A percentile compares a stretch with the other conserved stretches of the same genome.
phyloP scores from a whole-genome alignment of 2,888 invertebrate genomes.

The Ephialtes manifestator region DNA sequence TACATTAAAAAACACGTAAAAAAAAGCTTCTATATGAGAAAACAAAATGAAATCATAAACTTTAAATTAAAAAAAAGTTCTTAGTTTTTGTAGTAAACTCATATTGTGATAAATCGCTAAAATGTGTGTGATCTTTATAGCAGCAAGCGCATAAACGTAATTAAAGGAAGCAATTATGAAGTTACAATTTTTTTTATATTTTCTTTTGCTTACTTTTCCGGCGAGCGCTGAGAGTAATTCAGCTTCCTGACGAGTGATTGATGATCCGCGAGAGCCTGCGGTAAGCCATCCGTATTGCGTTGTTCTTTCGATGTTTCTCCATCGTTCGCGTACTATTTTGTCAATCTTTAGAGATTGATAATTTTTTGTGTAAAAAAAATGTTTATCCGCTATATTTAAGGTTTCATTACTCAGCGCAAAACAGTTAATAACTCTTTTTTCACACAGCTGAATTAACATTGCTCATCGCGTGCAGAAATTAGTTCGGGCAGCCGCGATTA shows the following conservation, averaged over 20 bases:
- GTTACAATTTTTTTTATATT: not conserved
- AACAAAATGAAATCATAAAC: not conserved
- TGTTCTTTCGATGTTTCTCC: slow-evolving; percentile 69
- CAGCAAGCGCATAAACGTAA: not conserved
- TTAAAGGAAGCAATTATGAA: not conserved
- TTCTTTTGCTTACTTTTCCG: slow-evolving; percentile 59
- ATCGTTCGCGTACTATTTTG: slow-evolving; percentile 70
- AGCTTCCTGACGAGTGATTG: slow-evolving; percentile 65
- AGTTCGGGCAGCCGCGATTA: no score
- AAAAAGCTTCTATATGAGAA: no score
- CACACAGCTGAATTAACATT: no score
- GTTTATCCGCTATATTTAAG: not conserved
- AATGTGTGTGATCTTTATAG: not conserved
- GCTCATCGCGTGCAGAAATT: no score
- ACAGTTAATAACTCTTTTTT: no score
- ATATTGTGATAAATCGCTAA: not conserved
- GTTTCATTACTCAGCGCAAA: no score
- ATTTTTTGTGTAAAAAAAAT: not conserved
- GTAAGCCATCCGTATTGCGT: slow-evolving; percentile 73
- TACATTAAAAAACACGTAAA: no score
- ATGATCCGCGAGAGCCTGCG: slow-evolving; percentile 55
- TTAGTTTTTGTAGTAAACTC: no score
- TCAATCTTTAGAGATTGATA: slow-evolving; percentile 56
- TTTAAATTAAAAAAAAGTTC: not conserved
- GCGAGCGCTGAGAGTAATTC: slow-evolving; percentile 65